These are phyloP conservation scores for Pseudomyrmex gracilis DNA, from an alignment of 1,140 invertebrate genomes.

Conservation along the genomic window DNA sequence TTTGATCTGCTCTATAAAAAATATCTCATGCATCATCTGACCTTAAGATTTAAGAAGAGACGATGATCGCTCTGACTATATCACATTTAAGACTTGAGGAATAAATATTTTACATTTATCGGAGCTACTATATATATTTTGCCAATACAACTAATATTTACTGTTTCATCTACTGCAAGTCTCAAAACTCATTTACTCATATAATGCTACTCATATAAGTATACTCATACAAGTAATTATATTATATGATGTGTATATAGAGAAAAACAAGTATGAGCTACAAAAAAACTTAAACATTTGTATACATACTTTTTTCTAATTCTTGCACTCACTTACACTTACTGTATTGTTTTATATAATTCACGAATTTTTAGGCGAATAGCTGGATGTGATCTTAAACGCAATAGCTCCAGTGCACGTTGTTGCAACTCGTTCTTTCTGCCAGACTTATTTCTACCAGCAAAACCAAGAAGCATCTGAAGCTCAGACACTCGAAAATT, in stretches of 20 bases:
- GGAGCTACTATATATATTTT: too few species aligned
- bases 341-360: conserved; percentile 91
- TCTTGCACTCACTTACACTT: conserved; percentile 77
- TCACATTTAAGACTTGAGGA: too few species aligned
- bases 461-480: conserved; percentile 93
- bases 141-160: background rate
- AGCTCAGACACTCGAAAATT: conserved; percentile 94
- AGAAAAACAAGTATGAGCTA: too few species aligned
- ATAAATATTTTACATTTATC: too few species aligned
- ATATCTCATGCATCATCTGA: background rate
- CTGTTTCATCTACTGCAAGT: background rate
- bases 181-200: too few species aligned
- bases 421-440: conserved; percentile 94
- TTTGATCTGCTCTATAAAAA: conserved; percentile 80
- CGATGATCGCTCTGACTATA: background rate
- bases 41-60: background rate
- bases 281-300: too few species aligned
- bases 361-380: conserved; percentile 92
- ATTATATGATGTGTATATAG: too few species aligned
- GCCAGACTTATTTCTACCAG: conserved; percentile 94
- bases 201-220: too few species aligned
- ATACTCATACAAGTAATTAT: too few species aligned
- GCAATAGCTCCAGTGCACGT: conserved; percentile 91
- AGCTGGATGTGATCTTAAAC: conserved; percentile 89
- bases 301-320: too few species aligned